Evolutionary conservation across 2,888 invertebrate genomes (phyloP).

Genomic region (Trichogramma evanescens): DNA sequence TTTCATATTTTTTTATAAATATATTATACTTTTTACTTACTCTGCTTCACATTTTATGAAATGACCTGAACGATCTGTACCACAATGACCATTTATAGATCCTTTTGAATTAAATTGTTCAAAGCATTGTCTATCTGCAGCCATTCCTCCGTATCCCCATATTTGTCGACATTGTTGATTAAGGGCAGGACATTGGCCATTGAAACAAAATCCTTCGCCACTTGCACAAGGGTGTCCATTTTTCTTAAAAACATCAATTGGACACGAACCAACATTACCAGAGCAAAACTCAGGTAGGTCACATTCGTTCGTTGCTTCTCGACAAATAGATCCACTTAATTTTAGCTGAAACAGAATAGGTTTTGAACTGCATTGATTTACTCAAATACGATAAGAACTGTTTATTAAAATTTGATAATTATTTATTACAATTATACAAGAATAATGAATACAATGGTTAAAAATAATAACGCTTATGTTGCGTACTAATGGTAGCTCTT

Average conservation of each 20-base stretch:
- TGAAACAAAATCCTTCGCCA: slow-evolving; percentile 77
- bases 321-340: slow-evolving; percentile 71
- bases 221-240: slow-evolving; percentile 81
- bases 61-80: slow-evolving; percentile 66
- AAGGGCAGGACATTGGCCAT: slow-evolving; percentile 84
- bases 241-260: slow-evolving; percentile 81
- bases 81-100: slow-evolving; percentile 92
- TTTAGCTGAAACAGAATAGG: slow-evolving; percentile 54
- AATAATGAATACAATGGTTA: too few relatives aligned
- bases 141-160: slow-evolving; percentile 83
- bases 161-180: slow-evolving; percentile 83
- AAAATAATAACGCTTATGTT: too few relatives aligned
- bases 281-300: slow-evolving; percentile 93
- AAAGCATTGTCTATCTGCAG: slow-evolving; percentile 83
- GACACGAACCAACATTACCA: slow-evolving; percentile 84
- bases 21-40: slow-evolving; percentile 53
- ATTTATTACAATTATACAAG: too few relatives aligned
- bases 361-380: too few relatives aligned
- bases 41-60: slow-evolving; percentile 80
- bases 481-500: too few relatives aligned
- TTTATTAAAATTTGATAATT: too few relatives aligned
- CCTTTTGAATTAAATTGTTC: slow-evolving; percentile 94
- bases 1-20: not conserved
- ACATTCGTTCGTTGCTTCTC: slow-evolving; percentile 84
- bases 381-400: too few relatives aligned